Percentiles rank a stretch among this genome's conserved stretches.
Evolutionary conservation across 2,113 vertebrate species (phyloP).

Genomic region (Sinosuthora webbiana): DNA sequence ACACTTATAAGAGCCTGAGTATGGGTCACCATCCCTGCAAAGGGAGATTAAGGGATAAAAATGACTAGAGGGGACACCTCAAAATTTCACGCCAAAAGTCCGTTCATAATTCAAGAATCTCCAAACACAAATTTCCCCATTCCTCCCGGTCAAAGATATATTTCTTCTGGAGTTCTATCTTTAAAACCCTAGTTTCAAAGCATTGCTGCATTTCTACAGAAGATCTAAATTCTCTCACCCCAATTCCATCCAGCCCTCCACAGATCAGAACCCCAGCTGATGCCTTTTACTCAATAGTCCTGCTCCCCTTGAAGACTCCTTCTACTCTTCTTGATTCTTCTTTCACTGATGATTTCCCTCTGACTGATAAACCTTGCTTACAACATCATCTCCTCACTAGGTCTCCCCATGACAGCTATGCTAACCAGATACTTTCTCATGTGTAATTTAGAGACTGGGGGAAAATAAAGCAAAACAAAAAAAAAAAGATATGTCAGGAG

Average conservation of each 20-base stretch:
- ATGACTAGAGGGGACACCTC: not conserved
- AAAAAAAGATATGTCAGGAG: not conserved
- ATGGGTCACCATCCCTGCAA: not conserved
- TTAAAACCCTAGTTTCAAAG: not conserved
- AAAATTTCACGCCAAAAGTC: not conserved
- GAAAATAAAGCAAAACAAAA: rapidly evolving
- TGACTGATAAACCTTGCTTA: not conserved
- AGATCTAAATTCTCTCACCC: not conserved
- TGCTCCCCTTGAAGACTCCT: not conserved
- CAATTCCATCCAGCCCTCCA: not conserved
- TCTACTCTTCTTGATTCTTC: not conserved
- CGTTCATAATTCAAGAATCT: not conserved
- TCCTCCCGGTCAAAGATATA: not conserved
- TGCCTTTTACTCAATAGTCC: not conserved
- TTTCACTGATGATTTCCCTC: not conserved
- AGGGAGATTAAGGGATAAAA: not conserved
- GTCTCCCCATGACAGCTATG: not conserved
- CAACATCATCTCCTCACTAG: not conserved
- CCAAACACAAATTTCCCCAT: not conserved
- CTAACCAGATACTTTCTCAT: not conserved
- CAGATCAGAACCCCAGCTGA: not conserved
- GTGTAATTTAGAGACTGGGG: not conserved
- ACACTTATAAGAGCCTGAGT: not conserved
- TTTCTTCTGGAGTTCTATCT: not conserved
- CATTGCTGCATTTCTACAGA: not conserved